Conservation (phyloP, 23 tunicate species). For the Trididemnum miniatum region DNA sequence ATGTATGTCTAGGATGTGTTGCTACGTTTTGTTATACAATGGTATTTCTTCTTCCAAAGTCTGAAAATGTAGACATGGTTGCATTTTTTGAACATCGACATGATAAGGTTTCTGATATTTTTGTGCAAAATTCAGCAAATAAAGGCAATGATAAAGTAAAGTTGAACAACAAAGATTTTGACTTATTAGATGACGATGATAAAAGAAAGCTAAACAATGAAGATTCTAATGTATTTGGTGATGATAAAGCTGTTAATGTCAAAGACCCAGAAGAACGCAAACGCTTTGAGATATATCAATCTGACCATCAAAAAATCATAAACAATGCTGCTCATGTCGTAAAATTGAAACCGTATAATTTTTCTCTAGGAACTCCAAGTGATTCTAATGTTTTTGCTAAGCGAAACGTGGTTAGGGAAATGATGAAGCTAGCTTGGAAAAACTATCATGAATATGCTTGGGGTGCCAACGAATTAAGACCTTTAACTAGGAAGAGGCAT, state of each 20-base stretch:
- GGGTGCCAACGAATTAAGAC: constrained; percentile 89
- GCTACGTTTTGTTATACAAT: constrained; percentile 72
- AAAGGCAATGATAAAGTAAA: background rate
- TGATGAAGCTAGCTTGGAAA: constrained; percentile 98
- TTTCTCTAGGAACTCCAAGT: constrained; percentile 62
- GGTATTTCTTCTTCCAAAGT: constrained; percentile 74
- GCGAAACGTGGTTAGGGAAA: constrained; percentile 65
- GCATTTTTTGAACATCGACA: constrained; percentile 84
- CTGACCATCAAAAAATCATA: constrained; percentile 45
- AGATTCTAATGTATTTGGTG: background rate
- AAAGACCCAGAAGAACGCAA: constrained; percentile 58
- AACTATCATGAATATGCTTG: constrained; percentile 88
- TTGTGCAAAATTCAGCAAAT: background rate
- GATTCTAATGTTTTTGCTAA: constrained; percentile 75
- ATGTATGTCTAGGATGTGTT: constrained; percentile 38
- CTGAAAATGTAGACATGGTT: constrained; percentile 60
- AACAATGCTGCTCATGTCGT: constrained; percentile 52
- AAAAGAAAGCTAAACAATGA: background rate
- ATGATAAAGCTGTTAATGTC: constrained; percentile 23
- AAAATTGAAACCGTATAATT: constrained; percentile 70
- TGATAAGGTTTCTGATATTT: constrained; percentile 8
- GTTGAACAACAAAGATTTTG: background rate
- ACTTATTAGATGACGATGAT: background rate
- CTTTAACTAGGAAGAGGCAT: constrained; percentile 68
- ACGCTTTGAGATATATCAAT: constrained; percentile 40